phyloP scores from a whole-genome alignment of 2,797 vertebrate genomes.

The Intellagama lesueurii region DNA sequence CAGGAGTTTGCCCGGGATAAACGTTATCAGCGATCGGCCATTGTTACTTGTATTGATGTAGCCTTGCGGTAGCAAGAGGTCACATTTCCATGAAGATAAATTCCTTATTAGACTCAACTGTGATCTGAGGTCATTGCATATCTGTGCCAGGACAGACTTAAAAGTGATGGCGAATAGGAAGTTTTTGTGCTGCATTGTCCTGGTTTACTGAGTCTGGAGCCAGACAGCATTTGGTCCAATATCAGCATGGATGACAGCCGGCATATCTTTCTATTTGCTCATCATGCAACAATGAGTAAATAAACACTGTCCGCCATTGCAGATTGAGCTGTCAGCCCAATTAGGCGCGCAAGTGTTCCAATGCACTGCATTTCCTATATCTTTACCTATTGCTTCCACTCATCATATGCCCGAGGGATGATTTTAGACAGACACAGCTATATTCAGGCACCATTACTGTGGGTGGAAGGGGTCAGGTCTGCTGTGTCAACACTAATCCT shows the following conservation, averaged over 20 bases:
- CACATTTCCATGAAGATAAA: constrained; percentile 81
- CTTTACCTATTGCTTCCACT: constrained; percentile 79
- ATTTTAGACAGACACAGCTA: constrained; percentile 57
- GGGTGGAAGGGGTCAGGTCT: constrained; percentile 71
- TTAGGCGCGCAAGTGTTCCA: constrained; percentile 81
- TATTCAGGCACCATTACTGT: constrained; percentile 52
- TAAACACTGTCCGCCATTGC: constrained; percentile 83
- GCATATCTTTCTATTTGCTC: constrained; percentile 89
- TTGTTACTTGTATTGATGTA: constrained; percentile 72
- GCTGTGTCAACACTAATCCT: constrained; percentile 87
- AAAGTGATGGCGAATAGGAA: constrained; percentile 78
- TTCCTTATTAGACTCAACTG: constrained; percentile 71
- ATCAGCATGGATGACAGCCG: constrained; percentile 80
- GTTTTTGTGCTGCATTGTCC: constrained; percentile 81
- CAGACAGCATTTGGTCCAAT: constrained; percentile 86
- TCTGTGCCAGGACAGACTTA: constrained; percentile 75
- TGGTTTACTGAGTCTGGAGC: constrained; percentile 81
- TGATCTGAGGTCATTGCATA: constrained; percentile 79
- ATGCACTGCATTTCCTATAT: constrained; percentile 70
- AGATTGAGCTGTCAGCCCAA: constrained; percentile 89
- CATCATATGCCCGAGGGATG: constrained; percentile 61
- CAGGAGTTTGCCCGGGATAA: constrained; percentile 63
- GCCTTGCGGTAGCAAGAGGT: constrained; percentile 73
- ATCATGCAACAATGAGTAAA: constrained; percentile 89
- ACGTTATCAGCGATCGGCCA: constrained; percentile 76